These are phyloP conservation scores for Thamnophis elegans DNA, from an alignment of 2,797 vertebrate species.

Conservation along the genomic window DNA sequence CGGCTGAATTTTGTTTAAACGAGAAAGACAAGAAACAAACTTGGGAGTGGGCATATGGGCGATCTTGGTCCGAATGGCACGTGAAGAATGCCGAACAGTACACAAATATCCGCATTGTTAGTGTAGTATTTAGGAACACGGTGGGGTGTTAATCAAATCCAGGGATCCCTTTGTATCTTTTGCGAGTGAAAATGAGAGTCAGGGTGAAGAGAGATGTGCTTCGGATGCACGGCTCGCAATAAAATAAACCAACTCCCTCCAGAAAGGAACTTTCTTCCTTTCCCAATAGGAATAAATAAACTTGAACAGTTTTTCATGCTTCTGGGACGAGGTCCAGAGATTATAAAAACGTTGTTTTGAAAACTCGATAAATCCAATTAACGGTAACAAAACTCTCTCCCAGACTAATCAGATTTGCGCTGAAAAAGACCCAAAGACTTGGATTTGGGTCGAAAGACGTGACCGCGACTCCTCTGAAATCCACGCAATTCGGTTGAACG, in stretches of 20 bases:
- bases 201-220: background rate
- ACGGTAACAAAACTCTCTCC: background rate
- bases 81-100: background rate
- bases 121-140: background rate
- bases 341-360: constrained; percentile 11
- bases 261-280: background rate
- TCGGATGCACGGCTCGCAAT: background rate
- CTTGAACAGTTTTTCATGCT: background rate
- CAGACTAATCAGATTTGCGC: background rate
- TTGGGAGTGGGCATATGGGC: background rate
- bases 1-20: background rate
- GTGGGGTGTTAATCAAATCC: background rate
- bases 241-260: background rate
- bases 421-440: background rate
- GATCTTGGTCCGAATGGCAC: background rate
- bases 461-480: background rate
- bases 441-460: background rate
- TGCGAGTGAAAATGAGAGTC: background rate
- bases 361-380: constrained; percentile 29
- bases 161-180: background rate
- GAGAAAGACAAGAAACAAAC: background rate
- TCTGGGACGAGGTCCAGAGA: constrained; percentile 28
- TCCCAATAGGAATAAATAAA: constrained; percentile 16
- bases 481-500: background rate
- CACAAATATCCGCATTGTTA: background rate